Conservation (phyloP, 2,888 invertebrate species). For the Piscicola geometra region DNA sequence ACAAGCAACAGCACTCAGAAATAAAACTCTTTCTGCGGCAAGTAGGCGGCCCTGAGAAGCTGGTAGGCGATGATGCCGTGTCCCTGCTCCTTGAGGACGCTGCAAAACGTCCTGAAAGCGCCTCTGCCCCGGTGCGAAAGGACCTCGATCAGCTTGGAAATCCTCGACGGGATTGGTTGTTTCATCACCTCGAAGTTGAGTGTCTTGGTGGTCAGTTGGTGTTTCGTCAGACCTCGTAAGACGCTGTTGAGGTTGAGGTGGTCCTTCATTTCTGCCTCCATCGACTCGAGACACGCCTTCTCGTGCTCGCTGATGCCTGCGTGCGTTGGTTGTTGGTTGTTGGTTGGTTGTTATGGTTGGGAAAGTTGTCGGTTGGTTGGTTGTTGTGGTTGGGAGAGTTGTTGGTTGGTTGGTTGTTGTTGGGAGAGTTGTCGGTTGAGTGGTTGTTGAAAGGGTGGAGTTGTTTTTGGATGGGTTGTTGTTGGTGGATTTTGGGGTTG, state of each 20-base stretch:
- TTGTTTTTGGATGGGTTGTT: too few relatives aligned
- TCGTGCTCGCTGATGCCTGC: conserved; percentile 40
- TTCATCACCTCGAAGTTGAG: conserved; percentile 44
- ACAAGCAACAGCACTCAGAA: conserved; percentile 33
- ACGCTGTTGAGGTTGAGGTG: conserved; percentile 41
- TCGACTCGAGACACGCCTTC: conserved; percentile 38
- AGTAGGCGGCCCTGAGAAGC: conserved; percentile 41
- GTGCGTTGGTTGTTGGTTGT: background rate
- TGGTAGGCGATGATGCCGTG: conserved; percentile 40
- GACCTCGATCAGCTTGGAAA: conserved; percentile 40
- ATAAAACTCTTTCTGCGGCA: conserved; percentile 39
- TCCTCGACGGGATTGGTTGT: conserved; percentile 37
- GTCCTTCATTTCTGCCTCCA: conserved; percentile 36
- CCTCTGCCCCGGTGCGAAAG: conserved; percentile 39
- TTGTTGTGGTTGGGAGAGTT: too few relatives aligned
- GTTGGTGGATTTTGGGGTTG: too few relatives aligned
- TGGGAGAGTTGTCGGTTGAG: too few relatives aligned
- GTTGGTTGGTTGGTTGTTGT: too few relatives aligned
- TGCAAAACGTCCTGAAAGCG: conserved; percentile 42
- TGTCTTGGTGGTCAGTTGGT: conserved; percentile 42
- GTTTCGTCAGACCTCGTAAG: conserved; percentile 40
- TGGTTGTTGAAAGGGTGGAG: too few relatives aligned
- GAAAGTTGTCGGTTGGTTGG: too few relatives aligned
- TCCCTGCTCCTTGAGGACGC: conserved; percentile 40
- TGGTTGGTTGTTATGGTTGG: too few relatives aligned